phyloP scores from a whole-genome alignment of 2,888 invertebrate genomes.

The Caenorhabditis becei region DNA sequence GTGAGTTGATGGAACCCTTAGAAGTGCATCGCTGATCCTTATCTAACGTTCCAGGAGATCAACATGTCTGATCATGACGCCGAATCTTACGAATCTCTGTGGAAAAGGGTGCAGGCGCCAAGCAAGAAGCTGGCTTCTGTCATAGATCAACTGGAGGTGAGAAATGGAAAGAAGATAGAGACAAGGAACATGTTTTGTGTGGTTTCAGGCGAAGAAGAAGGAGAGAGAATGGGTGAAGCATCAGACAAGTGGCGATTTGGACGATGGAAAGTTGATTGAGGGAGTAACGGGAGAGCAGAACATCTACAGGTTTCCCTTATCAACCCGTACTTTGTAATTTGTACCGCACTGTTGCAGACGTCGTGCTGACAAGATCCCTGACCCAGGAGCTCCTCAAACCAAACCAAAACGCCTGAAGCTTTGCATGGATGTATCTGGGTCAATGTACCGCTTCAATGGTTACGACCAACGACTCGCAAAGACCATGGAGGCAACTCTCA shows the following conservation, averaged over 20 bases:
- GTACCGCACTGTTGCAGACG: too few relatives aligned
- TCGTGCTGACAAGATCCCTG: slow-evolving; percentile 78
- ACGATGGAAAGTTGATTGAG: slow-evolving; percentile 95
- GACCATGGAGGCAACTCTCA: slow-evolving; percentile 84
- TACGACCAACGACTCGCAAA: slow-evolving; percentile 94
- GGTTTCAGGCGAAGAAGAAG: slow-evolving; percentile 88
- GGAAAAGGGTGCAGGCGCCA: slow-evolving; percentile 86
- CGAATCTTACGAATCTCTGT: slow-evolving; percentile 90
- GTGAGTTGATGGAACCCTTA: slow-evolving; percentile 38
- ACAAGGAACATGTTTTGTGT: background rate
- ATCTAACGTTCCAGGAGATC: slow-evolving; percentile 87
- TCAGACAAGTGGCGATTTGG: slow-evolving; percentile 95
- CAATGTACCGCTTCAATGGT: slow-evolving; percentile 97
- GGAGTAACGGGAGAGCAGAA: slow-evolving; percentile 92
- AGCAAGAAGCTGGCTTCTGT: slow-evolving; percentile 91
- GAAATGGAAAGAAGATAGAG: background rate
- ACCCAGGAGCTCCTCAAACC: slow-evolving; percentile 88
- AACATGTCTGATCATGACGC: slow-evolving; percentile 96
- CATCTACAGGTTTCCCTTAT: slow-evolving; percentile 87
- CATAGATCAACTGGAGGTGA: slow-evolving; percentile 88
- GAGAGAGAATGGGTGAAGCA: slow-evolving; percentile 92
- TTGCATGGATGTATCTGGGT: slow-evolving; percentile 91
- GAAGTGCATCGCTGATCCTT: background rate
- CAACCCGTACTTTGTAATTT: too few relatives aligned
- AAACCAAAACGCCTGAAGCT: slow-evolving; percentile 88